Percentiles rank a stretch among this genome's conserved stretches.
These are phyloP conservation scores for Ciconia boyciana DNA, from an alignment of 2,113 vertebrate genomes.

Conservation along the genomic window DNA sequence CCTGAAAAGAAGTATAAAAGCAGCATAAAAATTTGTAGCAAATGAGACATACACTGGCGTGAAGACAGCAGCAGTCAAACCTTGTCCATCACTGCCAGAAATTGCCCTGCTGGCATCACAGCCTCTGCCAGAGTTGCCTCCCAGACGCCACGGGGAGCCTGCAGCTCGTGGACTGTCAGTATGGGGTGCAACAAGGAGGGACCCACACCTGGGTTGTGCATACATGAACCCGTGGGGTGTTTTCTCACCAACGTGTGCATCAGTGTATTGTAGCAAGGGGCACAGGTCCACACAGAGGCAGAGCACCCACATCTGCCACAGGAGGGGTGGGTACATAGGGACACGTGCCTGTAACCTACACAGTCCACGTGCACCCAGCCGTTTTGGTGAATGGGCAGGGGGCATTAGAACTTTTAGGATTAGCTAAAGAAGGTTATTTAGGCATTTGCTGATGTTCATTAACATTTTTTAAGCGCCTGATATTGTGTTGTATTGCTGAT, in stretches of 20 bases:
- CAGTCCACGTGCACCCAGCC: no score
- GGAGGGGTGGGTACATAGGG: not conserved
- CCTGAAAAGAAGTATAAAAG: not conserved
- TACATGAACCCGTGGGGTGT: not conserved
- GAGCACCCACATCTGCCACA: not conserved
- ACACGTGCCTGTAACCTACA: fast-evolving
- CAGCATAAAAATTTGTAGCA: not conserved
- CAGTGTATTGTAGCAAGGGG: not conserved
- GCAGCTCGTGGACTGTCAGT: not conserved
- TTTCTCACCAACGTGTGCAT: fast-evolving
- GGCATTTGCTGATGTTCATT: not conserved
- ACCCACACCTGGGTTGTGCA: not conserved
- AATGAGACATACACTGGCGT: no score
- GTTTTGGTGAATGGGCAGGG: fast-evolving
- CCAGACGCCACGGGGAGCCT: not conserved
- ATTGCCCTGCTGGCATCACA: not conserved
- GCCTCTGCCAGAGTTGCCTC: not conserved
- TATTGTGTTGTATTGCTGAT: not conserved
- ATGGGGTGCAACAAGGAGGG: not conserved
- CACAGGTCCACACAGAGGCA: not conserved
- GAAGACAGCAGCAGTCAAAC: not conserved
- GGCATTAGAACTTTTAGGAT: not conserved
- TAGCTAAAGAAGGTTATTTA: not conserved
- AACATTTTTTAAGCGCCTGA: not conserved
- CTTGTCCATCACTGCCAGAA: not conserved